Conservation (phyloP, 2,113 vertebrate genomes). For the Sturnus vulgaris region DNA sequence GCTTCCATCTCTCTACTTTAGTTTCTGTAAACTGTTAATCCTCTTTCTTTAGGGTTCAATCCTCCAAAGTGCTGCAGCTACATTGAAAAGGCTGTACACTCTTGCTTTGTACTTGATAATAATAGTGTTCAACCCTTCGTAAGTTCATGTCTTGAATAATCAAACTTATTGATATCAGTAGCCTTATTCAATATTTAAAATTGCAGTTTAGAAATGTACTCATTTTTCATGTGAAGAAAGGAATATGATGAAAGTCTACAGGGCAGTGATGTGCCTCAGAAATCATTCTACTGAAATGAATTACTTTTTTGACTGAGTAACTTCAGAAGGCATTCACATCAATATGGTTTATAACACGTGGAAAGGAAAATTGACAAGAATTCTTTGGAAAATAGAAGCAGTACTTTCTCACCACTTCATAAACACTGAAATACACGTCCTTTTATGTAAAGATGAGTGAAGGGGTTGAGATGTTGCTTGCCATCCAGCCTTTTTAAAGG, state of each 20-base stretch:
- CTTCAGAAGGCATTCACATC: constrained; percentile 51
- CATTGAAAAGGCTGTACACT: background rate
- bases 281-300: constrained; percentile 54
- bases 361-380: constrained; percentile 58
- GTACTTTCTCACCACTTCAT: constrained; percentile 42
- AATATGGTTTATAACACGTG: constrained; percentile 47
- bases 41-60: background rate
- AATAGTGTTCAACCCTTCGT: background rate
- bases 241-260: constrained; percentile 46
- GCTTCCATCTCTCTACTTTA: background rate
- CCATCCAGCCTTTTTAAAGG: constrained; percentile 39
- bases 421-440: constrained; percentile 45
- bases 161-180: constrained; percentile 43
- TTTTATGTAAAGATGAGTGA: constrained; percentile 63
- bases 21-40: background rate
- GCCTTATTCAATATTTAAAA: constrained; percentile 66
- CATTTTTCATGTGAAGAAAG: constrained; percentile 58
- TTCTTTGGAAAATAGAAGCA: constrained; percentile 58
- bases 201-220: constrained; percentile 29
- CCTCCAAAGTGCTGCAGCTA: background rate
- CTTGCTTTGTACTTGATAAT: background rate
- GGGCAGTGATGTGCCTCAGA: constrained; percentile 51
- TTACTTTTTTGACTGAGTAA: constrained; percentile 67
- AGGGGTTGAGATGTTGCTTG: constrained; percentile 36
- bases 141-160: constrained; percentile 48